These are phyloP conservation scores for Anthophora plumipes DNA, from an alignment of 2,888 invertebrate genomes.

Conservation along the genomic window DNA sequence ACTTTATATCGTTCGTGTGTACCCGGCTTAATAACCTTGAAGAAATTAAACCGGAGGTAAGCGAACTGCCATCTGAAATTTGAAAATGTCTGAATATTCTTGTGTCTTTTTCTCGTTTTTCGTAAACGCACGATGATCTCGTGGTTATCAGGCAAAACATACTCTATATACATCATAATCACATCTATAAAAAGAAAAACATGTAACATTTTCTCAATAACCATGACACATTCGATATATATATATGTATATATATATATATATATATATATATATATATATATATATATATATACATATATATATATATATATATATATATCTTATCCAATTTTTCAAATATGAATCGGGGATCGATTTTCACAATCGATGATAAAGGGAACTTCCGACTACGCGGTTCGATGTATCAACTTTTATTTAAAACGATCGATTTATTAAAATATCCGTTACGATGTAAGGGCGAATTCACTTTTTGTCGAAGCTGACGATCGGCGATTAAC, in stretches of 20 bases:
- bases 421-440: constrained; percentile 6
- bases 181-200: background rate
- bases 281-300: too few species aligned
- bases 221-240: background rate
- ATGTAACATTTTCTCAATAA: background rate
- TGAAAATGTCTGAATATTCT: background rate
- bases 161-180: background rate
- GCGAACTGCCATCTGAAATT: background rate
- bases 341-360: constrained; percentile 22
- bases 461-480: constrained; percentile 23
- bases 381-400: background rate
- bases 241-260: too few species aligned
- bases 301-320: too few species aligned
- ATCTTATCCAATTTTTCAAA: constrained; percentile 7
- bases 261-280: too few species aligned
- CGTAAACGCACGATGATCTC: background rate
- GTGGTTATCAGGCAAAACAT: background rate
- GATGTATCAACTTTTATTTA: constrained; percentile 15
- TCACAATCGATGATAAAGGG: constrained; percentile 21
- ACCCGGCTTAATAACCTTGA: background rate
- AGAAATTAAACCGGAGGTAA: constrained; percentile 8
- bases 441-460: constrained; percentile 12
- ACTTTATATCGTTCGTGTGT: too few species aligned
- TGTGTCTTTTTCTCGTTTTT: background rate
- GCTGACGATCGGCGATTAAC: constrained; percentile 22